Evolutionary conservation across 2,797 vertebrate species (phyloP), one percentile per base, ranked within the genome.

Genomic region (Urosaurus nigricauda): DNA sequence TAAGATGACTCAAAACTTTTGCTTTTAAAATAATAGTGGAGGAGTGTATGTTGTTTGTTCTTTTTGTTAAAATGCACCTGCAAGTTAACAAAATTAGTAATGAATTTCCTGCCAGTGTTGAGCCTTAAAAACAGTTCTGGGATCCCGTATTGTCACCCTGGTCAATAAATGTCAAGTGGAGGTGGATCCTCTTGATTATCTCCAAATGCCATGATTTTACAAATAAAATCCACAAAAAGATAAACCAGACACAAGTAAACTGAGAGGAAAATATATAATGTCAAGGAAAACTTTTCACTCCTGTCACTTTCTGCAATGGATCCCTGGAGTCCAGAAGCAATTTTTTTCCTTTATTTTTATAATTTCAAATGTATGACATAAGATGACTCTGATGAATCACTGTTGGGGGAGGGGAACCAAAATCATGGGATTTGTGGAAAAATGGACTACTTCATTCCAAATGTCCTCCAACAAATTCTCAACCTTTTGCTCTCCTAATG

Each of bases 281-380:
- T 94, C 87, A 94, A 90, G n/a, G 83, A 75, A 94, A 95, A 94
- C 37, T 84, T 93, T 0, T 91, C n/a, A 21, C 53, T 93, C 92
- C 92, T 17, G 11, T n/a, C 5, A 53, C n/a, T 83, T 83, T 65
- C 60, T 84, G 19, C 32, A 24, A 56, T 2, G 80, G 91, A 94
- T 95, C 90, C 89, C 73, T 88, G 83, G 37, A 51, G 92, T 89
- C 32, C 81, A 91, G 75, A 56, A 93, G 35, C 80, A 93, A 94
- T 79, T 58, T 88, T 88, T 58, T 40, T 90, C 78, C 91, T 75
- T 51, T 87, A n/a, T 83, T 92, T 94, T 84, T 93, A 93, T 87
- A 82, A 91, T 79, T 93, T 53, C 74, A 85, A 81, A 94, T 95
- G 92, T 87, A 92, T 89, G 93, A 93, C 35, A 89, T 16, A 73